Base-by-base conservation (phyloP, 2,113 vertebrate species). In the Dryoscopus gambensis region DNA sequence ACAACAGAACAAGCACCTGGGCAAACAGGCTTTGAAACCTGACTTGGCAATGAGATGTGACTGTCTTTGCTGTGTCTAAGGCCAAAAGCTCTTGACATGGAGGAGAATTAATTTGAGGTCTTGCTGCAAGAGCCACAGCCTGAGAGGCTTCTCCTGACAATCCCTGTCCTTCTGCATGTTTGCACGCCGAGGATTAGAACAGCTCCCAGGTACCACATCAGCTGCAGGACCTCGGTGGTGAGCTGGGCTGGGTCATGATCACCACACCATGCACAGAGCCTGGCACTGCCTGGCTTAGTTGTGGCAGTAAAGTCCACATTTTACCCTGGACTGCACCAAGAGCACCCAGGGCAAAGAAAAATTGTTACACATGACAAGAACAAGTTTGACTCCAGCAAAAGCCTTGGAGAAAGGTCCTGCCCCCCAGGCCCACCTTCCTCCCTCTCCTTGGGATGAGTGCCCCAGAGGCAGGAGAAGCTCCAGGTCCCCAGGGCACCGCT, bases 51-150 rank as follows among this genome's bases (percentile, higher is more conserved):
- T 75, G 93, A 95, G 87, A 95, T 52, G 89, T 68, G 93, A 97
- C 89, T 90, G 71, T 23, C 37, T 92, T 83, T 40, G 56, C 35
- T 78, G 79, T 8, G 22, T 88, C 89, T 70, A 63, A 93, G 86
- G 89, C 90, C 96, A 95, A 96, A 96, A 18, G n/a, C 76, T 93
- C 93, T 84, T 93, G 95, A 96, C 94, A 71, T 17, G n/a, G 71
- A 91, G 42, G 44, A 93, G 86, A 96, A 93, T 89, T 92, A 89
- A 96, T 92, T 11, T 68, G 83, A 92, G 89, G 27, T 84, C 84
- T 93, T 77, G 77, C 64, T 47, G 35, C 33, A 87, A 44, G 42
- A 89, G 73, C 39, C 73, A 11, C 76, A 67, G 89, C 83, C 96
- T 27, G 56, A 86, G 89, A 95, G 89, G 90, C 47, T 81, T 57